phyloP scores from a whole-genome alignment of 2,113 vertebrate genomes.

The Eolophus roseicapilla region DNA sequence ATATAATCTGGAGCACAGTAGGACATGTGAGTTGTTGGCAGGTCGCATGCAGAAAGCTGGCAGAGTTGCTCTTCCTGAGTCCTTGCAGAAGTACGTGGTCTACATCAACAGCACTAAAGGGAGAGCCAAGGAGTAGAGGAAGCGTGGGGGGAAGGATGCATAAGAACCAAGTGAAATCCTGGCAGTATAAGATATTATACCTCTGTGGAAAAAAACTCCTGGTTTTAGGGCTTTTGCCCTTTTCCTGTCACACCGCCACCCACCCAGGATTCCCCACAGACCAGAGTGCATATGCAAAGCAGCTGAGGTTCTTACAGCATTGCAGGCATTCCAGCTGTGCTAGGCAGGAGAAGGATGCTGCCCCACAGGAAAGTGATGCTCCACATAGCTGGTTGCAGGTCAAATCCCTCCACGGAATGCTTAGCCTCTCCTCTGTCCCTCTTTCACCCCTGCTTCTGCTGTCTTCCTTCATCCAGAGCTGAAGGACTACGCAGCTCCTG shows the following conservation, averaged over 20 bases:
- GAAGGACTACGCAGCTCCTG: not conserved
- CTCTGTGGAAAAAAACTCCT: not conserved
- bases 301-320: conserved; percentile 25
- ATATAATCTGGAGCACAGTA: not conserved
- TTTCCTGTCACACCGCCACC: not conserved
- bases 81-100: not conserved
- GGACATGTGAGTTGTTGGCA: not conserved
- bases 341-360: conserved; percentile 31
- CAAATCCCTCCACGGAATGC: not conserved
- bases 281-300: not conserved
- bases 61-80: not conserved
- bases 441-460: not conserved
- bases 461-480: not conserved
- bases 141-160: not conserved
- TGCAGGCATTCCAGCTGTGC: not conserved
- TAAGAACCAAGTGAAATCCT: not conserved
- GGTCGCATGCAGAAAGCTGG: not conserved
- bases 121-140: not conserved
- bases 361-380: conserved; percentile 13
- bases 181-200: not conserved
- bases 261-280: not conserved
- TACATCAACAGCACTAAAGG: not conserved
- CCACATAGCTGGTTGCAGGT: not conserved
- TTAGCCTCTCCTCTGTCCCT: not conserved
- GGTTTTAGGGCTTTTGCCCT: not conserved